A percentile compares a stretch with the other conserved stretches of the same genome.
These are phyloP conservation scores for Tetanocera ferruginea DNA, from an alignment of 2,888 invertebrate species.

Conservation along the genomic window DNA sequence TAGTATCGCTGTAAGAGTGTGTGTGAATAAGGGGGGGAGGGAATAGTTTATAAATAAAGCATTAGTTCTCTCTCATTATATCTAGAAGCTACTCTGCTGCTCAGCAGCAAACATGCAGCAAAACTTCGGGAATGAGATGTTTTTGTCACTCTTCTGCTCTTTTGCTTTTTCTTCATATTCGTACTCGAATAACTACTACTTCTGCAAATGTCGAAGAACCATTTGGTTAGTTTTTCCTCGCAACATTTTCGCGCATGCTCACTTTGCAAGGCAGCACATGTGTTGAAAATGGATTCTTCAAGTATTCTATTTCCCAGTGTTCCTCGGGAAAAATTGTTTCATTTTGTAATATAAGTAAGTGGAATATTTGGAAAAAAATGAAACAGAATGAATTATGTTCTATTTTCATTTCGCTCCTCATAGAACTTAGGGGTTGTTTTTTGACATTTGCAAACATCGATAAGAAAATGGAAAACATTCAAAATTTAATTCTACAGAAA, in stretches of 20 bases:
- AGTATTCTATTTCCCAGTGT: not conserved
- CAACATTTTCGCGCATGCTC: not conserved
- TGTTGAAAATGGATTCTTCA: not conserved
- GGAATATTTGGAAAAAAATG: slow-evolving; percentile 55
- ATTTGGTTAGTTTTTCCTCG: too few relatives aligned
- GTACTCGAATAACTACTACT: not conserved
- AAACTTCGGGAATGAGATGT: not conserved
- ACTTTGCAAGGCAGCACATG: not conserved
- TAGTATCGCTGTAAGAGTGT: too few relatives aligned
- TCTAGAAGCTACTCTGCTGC: not conserved
- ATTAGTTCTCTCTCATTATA: not conserved
- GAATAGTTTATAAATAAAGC: too few relatives aligned
- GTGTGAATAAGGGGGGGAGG: too few relatives aligned
- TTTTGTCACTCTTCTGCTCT: not conserved
- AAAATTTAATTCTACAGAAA: too few relatives aligned
- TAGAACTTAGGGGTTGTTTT: not conserved
- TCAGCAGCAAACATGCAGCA: not conserved
- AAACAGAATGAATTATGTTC: not conserved
- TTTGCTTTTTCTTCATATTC: not conserved
- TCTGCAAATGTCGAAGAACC: not conserved
- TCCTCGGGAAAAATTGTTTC: not conserved
- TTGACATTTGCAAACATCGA: not conserved
- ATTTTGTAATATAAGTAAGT: slow-evolving; percentile 10
- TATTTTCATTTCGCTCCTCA: not conserved
- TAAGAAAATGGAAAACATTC: too few relatives aligned